Evolutionary conservation across 2,888 invertebrate species (phyloP).

Genomic region (Dione juno): DNA sequence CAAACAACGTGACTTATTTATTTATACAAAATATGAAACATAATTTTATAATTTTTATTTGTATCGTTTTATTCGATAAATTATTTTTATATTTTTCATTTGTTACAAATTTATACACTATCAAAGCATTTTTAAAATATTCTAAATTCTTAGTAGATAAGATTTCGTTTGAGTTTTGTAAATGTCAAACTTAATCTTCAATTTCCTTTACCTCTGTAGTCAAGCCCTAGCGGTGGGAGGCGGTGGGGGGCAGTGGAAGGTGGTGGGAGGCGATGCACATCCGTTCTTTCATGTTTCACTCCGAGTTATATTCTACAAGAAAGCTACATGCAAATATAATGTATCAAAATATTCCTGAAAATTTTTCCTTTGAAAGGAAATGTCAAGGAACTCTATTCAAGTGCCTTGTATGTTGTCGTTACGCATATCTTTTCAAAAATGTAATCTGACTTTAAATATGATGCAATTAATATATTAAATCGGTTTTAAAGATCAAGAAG

Average conservation of each 20-base stretch:
- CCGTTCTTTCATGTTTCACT: neutral
- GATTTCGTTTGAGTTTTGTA: neutral
- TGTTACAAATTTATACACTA: no score
- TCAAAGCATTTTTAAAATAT: neutral
- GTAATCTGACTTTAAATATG: neutral
- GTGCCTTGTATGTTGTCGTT: neutral
- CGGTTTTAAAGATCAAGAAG: neutral
- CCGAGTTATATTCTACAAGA: neutral
- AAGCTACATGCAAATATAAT: neutral
- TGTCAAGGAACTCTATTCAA: neutral
- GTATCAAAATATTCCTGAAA: conserved; percentile 3
- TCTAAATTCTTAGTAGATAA: neutral
- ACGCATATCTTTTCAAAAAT: neutral
- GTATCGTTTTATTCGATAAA: no score
- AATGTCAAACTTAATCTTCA: neutral
- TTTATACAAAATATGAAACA: no score
- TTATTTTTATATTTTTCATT: no score
- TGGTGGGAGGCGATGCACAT: no score
- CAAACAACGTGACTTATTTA: no score
- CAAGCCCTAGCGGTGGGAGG: neutral
- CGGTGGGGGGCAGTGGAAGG: no score
- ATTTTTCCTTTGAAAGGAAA: neutral
- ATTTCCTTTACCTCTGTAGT: neutral
- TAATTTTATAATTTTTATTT: no score
- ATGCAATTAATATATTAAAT: neutral